A percentile compares a stretch with the other conserved stretches of the same genome.
Conservation (phyloP, 2,113 vertebrate genomes). For the Hemibagrus wyckioides region DNA sequence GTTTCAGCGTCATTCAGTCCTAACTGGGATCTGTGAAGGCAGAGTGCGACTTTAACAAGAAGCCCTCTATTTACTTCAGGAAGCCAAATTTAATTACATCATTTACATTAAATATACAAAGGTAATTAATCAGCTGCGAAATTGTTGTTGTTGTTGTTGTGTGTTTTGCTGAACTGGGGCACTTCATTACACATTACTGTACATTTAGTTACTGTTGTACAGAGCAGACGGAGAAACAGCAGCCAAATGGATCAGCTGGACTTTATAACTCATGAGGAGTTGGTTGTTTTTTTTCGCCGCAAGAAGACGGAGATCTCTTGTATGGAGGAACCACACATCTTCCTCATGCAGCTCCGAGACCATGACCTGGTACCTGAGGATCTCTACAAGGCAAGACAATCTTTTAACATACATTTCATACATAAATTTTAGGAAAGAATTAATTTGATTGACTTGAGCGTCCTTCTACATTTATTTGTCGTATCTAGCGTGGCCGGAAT, state of each 20-base stretch:
- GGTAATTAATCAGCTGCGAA: background rate
- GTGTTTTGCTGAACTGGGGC: background rate
- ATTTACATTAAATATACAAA: too few species aligned
- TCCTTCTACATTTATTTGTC: background rate
- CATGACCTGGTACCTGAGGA: slow-evolving; percentile 65
- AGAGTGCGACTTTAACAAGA: too few species aligned
- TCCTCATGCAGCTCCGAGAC: slow-evolving; percentile 69
- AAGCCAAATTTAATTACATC: too few species aligned
- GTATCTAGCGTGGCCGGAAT: background rate
- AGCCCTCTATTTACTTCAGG: too few species aligned
- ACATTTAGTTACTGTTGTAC: background rate
- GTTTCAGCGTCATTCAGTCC: too few species aligned
- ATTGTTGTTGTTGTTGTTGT: background rate
- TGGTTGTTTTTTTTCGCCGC: slow-evolving; percentile 60
- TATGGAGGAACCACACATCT: slow-evolving; percentile 61
- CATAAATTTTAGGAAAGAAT: background rate
- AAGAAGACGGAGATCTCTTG: slow-evolving; percentile 67
- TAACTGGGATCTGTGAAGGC: too few species aligned
- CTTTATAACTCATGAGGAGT: slow-evolving; percentile 34
- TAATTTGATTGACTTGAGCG: background rate
- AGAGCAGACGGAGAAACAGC: background rate
- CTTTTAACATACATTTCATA: background rate
- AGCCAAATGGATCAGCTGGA: slow-evolving; percentile 61
- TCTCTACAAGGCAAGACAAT: slow-evolving; percentile 54
- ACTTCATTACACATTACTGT: background rate